phyloP scores from a whole-genome alignment of 1,140 invertebrate species.

The Penaeus vannamei region DNA sequence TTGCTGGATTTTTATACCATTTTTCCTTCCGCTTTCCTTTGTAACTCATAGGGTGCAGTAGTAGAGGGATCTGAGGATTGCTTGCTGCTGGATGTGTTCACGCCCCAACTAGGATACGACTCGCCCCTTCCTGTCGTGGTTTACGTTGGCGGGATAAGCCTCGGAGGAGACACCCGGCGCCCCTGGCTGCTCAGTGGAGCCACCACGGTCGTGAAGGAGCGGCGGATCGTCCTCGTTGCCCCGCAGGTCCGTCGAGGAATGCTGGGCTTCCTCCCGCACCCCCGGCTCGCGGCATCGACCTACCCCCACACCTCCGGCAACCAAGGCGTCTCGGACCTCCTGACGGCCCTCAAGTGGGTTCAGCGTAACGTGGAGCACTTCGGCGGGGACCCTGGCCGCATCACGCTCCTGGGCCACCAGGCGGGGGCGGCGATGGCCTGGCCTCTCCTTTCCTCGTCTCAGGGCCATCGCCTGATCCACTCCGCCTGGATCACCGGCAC shows the following conservation, averaged over 20 bases:
- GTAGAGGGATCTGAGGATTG: constrained; percentile 83
- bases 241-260: constrained; percentile 84
- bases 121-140: constrained; percentile 85
- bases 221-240: constrained; percentile 86
- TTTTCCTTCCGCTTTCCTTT: background rate
- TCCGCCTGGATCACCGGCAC: constrained; percentile 69
- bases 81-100: constrained; percentile 81
- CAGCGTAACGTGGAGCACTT: constrained; percentile 84
- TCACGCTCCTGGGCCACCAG: constrained; percentile 86
- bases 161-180: constrained; percentile 77
- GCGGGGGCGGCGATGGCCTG: constrained; percentile 85
- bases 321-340: constrained; percentile 86
- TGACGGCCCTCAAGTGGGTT: constrained; percentile 85
- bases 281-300: constrained; percentile 78
- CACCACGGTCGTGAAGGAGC: constrained; percentile 79
- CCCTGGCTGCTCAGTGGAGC: constrained; percentile 69
- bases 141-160: constrained; percentile 82
- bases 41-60: constrained; percentile 37
- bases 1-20: too few species aligned
- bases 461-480: constrained; percentile 70
- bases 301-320: constrained; percentile 87
- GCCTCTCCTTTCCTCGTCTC: constrained; percentile 77
- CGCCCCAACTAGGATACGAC: constrained; percentile 75
- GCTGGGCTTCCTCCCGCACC: constrained; percentile 84
- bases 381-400: constrained; percentile 81